Evolutionary conservation across 2,888 invertebrate genomes (phyloP), one percentile per base, ranked within the genome.

Genomic region (Melanotus villosus): DNA sequence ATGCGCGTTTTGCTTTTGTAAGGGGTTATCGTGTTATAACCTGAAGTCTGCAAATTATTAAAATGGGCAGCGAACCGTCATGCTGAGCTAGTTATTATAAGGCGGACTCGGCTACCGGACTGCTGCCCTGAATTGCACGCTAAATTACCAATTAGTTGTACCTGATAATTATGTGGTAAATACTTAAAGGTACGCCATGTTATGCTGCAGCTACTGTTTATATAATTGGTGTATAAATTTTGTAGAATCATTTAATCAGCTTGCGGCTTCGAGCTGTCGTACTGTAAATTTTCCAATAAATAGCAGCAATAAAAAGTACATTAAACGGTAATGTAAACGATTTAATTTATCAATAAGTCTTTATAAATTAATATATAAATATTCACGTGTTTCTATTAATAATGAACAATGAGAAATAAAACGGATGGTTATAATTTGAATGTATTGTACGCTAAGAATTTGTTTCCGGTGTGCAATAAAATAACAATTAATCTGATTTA

Each of bases 111-210:
- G 57, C 66, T 70, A 70, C 70, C 66, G 70, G 58, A 66, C 66
- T 54, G 65, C 56, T 67, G 72, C 72, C 43, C 70, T 67, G 64
- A 57, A 74, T 74, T 78, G 77, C 78, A 77, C 78, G 77, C 76
- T 78, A 77, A 78, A 79, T 79, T 79, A 79, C 77, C 79, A 78
- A 79, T 79, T 79, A 79, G 76, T 74, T 75, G 73, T 76, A 78
- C 72, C 78, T 74, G 77, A 73, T 79, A 79, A 79, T 79, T 79
- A 79, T 78, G 68, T 74, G 66, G 72, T 76, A 75, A 76, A 73
- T 70, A 69, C 69, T 66, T 69, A 65, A 66, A 72, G 65, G 65
- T 73, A 68, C 70, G 57, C 68, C 67, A 62, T 68, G 72, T 67
- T 71, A 65, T 63, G 43, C 57, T 57, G 56, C 70, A 43, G 75